Percentiles rank a stretch among this genome's conserved stretches.
phyloP scores from a whole-genome alignment of 2,888 invertebrate species.

The Lepidonotus clava region DNA sequence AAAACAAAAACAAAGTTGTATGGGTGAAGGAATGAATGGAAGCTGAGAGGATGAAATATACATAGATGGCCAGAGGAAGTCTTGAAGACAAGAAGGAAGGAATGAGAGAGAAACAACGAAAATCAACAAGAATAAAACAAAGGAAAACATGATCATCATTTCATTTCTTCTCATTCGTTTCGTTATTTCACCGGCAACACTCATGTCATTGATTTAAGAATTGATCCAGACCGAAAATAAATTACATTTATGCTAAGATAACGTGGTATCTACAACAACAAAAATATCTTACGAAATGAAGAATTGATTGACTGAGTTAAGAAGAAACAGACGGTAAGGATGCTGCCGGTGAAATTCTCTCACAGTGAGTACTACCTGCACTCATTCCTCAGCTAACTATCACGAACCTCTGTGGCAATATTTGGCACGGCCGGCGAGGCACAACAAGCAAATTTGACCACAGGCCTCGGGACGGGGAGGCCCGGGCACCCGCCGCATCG shows the following conservation, averaged over 20 bases:
- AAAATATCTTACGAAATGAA: no score
- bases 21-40: no score
- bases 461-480: no score
- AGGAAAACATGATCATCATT: conserved; percentile 1
- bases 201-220: background rate
- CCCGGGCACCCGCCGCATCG: no score
- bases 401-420: background rate
- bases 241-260: no score
- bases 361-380: background rate
- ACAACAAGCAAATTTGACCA: conserved; percentile 1
- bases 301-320: no score
- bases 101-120: background rate
- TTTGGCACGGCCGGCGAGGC: background rate
- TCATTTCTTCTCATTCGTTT: background rate
- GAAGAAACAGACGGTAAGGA: no score
- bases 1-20: no score
- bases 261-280: no score
- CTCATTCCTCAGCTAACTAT: background rate
- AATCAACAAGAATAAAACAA: conserved; percentile 11
- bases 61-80: background rate
- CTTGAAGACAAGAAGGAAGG: background rate
- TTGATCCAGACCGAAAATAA: no score
- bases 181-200: background rate
- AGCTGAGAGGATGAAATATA: no score
- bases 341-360: background rate